A percentile compares a stretch with the other conserved stretches of the same genome.
phyloP scores from a whole-genome alignment of 2,797 vertebrate genomes.

The Jordanella pulchra region DNA sequence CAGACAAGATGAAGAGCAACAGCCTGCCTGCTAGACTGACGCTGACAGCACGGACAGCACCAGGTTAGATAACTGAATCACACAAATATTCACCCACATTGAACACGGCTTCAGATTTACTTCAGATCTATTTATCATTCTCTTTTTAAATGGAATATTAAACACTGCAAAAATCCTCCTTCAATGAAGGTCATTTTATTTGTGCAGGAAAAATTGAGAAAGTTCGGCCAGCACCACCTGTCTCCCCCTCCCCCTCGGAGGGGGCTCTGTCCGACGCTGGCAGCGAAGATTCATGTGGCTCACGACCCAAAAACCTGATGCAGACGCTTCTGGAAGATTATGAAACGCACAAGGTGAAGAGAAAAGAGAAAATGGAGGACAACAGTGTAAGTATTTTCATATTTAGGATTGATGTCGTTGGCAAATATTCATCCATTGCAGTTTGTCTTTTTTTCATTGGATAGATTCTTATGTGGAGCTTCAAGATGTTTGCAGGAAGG shows the following conservation, averaged over 20 bases:
- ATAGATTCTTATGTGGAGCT: neutral
- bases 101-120: neutral
- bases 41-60: slow-evolving; percentile 86
- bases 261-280: slow-evolving; percentile 84
- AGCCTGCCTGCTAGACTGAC: slow-evolving; percentile 83
- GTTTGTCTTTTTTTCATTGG: neutral
- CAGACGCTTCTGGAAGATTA: slow-evolving; percentile 98
- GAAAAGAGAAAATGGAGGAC: slow-evolving; percentile 92
- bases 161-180: neutral
- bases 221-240: slow-evolving; percentile 83
- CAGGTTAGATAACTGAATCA: slow-evolving; percentile 80
- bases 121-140: no score
- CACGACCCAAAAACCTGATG: slow-evolving; percentile 94
- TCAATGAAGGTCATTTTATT: neutral
- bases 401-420: neutral
- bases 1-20: slow-evolving; percentile 80
- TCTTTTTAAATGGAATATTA: no score
- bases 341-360: slow-evolving; percentile 95
- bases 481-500: neutral
- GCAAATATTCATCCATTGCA: neutral
- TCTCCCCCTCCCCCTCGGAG: slow-evolving; percentile 86
- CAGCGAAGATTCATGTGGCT: slow-evolving; percentile 87
- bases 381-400: slow-evolving; percentile 87
- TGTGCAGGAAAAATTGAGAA: slow-evolving; percentile 96
- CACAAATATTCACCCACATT: neutral